phyloP scores from a whole-genome alignment of 2,113 vertebrate genomes.

The Spea bombifrons region DNA sequence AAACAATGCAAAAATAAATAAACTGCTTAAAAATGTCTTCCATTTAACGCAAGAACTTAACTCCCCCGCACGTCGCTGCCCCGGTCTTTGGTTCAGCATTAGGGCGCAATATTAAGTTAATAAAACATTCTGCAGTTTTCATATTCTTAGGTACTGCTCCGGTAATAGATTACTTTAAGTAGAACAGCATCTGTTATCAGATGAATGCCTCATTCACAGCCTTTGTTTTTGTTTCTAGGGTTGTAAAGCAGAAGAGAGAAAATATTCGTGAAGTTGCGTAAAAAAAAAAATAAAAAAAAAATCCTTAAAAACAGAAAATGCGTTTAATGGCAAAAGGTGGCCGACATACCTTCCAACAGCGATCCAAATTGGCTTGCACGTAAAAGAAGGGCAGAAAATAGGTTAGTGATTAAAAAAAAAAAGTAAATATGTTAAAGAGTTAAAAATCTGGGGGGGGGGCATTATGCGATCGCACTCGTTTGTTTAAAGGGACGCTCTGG shows the following conservation, averaged over 20 bases:
- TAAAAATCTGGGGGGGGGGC: neutral
- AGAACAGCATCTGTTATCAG: neutral
- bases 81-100: neutral
- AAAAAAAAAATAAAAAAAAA: neutral
- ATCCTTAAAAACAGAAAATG: slow-evolving; percentile 8
- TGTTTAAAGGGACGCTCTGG: too few relatives aligned
- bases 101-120: neutral
- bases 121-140: neutral
- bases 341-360: slow-evolving; percentile 92
- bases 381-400: slow-evolving; percentile 80
- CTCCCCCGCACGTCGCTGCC: too few relatives aligned
- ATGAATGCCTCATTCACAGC: neutral
- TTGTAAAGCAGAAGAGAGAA: neutral
- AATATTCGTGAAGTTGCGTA: neutral
- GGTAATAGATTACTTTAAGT: neutral
- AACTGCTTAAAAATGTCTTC: neutral
- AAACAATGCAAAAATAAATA: slow-evolving; percentile 31
- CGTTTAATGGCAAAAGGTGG: slow-evolving; percentile 10
- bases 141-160: neutral
- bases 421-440: too few relatives aligned
- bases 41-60: too few relatives aligned
- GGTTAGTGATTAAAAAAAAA: slow-evolving; percentile 67
- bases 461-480: neutral
- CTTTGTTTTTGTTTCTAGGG: neutral
- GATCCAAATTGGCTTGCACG: slow-evolving; percentile 89